Percentiles rank a stretch among this genome's conserved stretches.
phyloP scores from a whole-genome alignment of 2,113 vertebrate species.

The Hemibagrus wyckioides region DNA sequence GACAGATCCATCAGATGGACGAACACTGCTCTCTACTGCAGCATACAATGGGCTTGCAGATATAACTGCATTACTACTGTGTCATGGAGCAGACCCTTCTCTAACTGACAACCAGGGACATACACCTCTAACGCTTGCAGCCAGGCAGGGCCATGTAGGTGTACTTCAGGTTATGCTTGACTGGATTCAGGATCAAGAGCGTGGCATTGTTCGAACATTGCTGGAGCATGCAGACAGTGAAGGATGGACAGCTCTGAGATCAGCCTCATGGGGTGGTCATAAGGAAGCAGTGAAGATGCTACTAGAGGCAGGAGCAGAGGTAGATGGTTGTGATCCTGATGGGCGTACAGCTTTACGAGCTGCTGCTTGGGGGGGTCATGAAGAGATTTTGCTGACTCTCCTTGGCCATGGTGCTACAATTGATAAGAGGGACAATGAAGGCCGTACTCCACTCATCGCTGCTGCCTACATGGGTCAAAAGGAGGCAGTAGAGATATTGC shows the following conservation, averaged over 20 bases:
- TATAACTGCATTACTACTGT: conserved; percentile 66
- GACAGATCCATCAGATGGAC: conserved; percentile 61
- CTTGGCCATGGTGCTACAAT: conserved; percentile 69
- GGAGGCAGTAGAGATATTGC: conserved; percentile 70
- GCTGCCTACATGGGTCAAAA: conserved; percentile 81
- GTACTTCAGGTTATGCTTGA: conserved; percentile 70
- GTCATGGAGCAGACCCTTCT: conserved; percentile 68
- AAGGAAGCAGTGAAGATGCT: conserved; percentile 68
- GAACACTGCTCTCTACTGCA: conserved; percentile 69
- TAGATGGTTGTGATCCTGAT: conserved; percentile 73
- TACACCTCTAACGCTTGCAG: conserved; percentile 72
- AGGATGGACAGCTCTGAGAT: conserved; percentile 80
- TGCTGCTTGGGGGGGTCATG: conserved; percentile 79
- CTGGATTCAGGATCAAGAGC: conserved; percentile 59
- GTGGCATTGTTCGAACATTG: conserved; percentile 46
- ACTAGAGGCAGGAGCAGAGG: conserved; percentile 73
- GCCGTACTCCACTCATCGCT: conserved; percentile 76
- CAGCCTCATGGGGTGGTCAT: conserved; percentile 78
- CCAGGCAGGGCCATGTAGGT: conserved; percentile 70
- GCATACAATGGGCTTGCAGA: conserved; percentile 69
- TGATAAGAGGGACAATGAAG: conserved; percentile 72
- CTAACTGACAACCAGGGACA: conserved; percentile 74
- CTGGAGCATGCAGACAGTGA: conserved; percentile 75
- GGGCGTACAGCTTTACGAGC: conserved; percentile 78
- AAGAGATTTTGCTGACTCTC: conserved; percentile 72